These are phyloP conservation scores for Minunthozetes semirufus DNA, from an alignment of 2,888 invertebrate genomes.

Conservation along the genomic window DNA sequence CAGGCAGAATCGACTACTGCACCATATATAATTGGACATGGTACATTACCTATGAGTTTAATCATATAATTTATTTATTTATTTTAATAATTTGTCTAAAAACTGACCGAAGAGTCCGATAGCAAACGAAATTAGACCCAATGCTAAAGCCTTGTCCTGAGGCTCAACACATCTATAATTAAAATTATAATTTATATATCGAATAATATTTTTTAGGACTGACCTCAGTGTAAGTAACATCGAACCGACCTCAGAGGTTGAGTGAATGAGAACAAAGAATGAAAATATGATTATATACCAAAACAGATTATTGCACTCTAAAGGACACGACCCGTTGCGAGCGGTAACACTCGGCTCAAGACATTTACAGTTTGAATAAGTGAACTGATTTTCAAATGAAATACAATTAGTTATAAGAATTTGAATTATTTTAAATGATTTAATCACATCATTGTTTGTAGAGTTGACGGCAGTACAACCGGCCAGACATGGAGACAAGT, in stretches of 20 bases:
- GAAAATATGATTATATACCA: constrained; percentile 76
- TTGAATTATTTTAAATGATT: neutral
- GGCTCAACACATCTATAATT: constrained; percentile 71
- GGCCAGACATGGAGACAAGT: constrained; percentile 81
- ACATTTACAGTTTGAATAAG: constrained; percentile 51
- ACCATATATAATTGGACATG: constrained; percentile 89
- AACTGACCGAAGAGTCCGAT: constrained; percentile 73
- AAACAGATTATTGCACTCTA: constrained; percentile 69
- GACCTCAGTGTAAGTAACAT: constrained; percentile 69
- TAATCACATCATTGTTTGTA: constrained; percentile 9
- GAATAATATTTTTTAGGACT: neutral
- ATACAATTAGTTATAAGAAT: too few species aligned
- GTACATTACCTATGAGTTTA: constrained; percentile 80
- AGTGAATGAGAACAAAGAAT: constrained; percentile 80
- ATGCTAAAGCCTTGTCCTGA: constrained; percentile 86
- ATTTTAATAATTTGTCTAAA: neutral
- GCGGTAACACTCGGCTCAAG: constrained; percentile 55
- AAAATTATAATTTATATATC: neutral
- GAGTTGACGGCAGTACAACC: constrained; percentile 64
- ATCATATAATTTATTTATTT: constrained; percentile 20
- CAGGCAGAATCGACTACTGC: constrained; percentile 87
- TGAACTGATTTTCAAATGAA: constrained; percentile 33
- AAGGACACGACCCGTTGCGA: constrained; percentile 70
- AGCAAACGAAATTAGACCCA: constrained; percentile 86
- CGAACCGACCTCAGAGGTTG: constrained; percentile 84